A percentile compares a stretch with the other conserved stretches of the same genome.
phyloP scores from a whole-genome alignment of 1,140 invertebrate genomes.

The Calosoma granatense region DNA sequence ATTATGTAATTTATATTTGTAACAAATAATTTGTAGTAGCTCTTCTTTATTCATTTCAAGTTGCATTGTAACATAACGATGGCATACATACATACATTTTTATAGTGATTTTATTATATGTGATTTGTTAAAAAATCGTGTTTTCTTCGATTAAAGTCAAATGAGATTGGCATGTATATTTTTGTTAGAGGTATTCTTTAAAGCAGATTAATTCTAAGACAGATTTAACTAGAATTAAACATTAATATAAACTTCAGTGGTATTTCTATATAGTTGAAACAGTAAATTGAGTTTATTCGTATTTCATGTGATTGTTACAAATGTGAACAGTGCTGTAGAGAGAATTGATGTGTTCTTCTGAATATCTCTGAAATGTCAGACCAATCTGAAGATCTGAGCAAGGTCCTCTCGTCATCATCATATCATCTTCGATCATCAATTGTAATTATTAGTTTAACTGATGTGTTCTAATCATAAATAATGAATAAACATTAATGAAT shows the following conservation, averaged over 20 bases:
- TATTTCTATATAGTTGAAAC: too few species aligned
- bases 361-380: too few species aligned
- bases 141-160: neutral
- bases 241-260: too few species aligned
- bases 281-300: too few species aligned
- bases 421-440: too few species aligned
- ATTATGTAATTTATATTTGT: neutral
- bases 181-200: neutral
- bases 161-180: neutral
- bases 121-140: conserved; percentile 1
- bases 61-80: neutral
- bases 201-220: neutral
- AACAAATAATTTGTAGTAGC: neutral
- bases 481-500: neutral
- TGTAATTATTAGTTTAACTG: neutral
- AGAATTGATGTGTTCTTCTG: too few species aligned
- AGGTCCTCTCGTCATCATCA: too few species aligned
- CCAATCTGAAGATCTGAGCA: neutral
- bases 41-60: neutral
- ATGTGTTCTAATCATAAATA: neutral
- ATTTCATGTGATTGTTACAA: too few species aligned
- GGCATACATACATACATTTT: too few species aligned
- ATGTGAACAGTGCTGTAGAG: too few species aligned
- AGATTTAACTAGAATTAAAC: neutral
- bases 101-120: conserved; percentile 5